phyloP scores from a whole-genome alignment of 2,888 invertebrate species.

The Lamellibrachia satsuma region DNA sequence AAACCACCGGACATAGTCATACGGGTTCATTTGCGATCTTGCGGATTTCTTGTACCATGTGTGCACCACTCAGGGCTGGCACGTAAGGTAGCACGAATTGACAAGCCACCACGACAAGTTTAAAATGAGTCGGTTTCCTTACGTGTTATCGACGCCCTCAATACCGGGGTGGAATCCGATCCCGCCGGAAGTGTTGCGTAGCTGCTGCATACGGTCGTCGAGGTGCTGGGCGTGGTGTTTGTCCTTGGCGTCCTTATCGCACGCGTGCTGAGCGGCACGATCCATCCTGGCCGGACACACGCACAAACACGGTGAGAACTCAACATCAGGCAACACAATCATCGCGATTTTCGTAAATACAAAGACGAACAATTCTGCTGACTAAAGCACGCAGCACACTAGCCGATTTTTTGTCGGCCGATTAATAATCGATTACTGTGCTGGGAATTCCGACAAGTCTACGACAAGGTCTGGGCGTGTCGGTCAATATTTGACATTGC shows the following conservation, averaged over 20 bases:
- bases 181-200: constrained; percentile 60
- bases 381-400: neutral
- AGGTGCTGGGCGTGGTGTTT: constrained; percentile 80
- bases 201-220: constrained; percentile 64
- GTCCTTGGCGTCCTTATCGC: constrained; percentile 87
- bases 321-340: neutral
- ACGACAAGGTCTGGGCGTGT: too few relatives aligned
- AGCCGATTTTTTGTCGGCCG: too few relatives aligned
- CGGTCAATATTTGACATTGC: too few relatives aligned
- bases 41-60: too few relatives aligned
- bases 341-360: neutral
- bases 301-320: neutral
- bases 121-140: constrained; percentile 35
- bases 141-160: constrained; percentile 65
- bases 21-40: too few relatives aligned
- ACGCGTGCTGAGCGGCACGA: constrained; percentile 73
- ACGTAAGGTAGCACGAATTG: too few relatives aligned
- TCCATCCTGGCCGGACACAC: constrained; percentile 55
- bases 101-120: neutral
- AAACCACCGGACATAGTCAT: too few relatives aligned
- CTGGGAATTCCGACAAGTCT: too few relatives aligned
- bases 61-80: too few relatives aligned
- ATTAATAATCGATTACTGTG: too few relatives aligned
- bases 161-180: constrained; percentile 63
- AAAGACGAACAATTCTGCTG: neutral